phyloP scores from a whole-genome alignment of 2,113 vertebrate genomes.

The Pogonocichla stellata region DNA sequence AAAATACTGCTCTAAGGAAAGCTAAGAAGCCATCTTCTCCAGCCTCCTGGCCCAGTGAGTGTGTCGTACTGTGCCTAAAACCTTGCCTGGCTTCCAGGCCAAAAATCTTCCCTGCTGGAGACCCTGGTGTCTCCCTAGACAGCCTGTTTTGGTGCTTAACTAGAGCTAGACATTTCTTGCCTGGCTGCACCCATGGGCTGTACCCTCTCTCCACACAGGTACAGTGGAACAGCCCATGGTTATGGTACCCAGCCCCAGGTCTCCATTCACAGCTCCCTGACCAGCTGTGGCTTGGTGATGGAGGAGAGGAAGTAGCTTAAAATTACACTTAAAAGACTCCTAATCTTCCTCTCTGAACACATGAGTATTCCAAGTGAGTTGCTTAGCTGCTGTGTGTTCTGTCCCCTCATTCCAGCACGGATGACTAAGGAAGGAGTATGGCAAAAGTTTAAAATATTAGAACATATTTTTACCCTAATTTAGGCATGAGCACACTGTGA shows the following conservation, averaged over 20 bases:
- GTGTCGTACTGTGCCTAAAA: background rate
- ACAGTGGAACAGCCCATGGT: background rate
- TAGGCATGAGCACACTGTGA: background rate
- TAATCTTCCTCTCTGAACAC: background rate
- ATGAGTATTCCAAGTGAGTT: background rate
- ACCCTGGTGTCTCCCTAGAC: background rate
- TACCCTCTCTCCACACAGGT: background rate
- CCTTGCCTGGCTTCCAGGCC: background rate
- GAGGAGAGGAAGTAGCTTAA: background rate
- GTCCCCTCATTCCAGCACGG: background rate
- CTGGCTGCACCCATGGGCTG: background rate
- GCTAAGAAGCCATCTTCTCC: background rate
- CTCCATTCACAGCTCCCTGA: background rate
- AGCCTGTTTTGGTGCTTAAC: background rate
- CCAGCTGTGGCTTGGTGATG: fast-evolving
- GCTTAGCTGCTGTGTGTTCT: background rate
- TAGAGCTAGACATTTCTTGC: background rate
- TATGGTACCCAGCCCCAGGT: fast-evolving
- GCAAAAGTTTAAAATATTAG: background rate
- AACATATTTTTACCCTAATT: background rate
- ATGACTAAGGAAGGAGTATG: background rate
- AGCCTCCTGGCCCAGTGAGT: background rate
- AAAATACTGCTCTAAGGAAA: background rate
- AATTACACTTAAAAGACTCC: background rate
- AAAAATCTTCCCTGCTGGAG: background rate